Base-by-base conservation (phyloP, 2,888 invertebrate species). In the Acanthosepion esculentum region DNA sequence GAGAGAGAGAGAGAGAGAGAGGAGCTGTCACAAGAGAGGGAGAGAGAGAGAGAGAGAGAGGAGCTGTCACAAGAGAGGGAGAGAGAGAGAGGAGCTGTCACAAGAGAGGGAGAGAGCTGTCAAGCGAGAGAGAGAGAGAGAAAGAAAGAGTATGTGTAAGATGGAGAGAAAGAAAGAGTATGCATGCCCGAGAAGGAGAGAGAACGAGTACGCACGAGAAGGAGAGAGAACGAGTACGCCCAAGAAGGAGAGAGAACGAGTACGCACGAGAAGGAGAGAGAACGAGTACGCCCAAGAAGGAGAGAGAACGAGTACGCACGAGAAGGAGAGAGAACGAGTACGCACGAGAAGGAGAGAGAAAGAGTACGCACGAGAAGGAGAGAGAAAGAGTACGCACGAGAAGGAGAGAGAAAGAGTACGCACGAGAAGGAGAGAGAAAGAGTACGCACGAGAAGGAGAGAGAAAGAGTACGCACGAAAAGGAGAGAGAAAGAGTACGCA, bases 21-120 rank as follows among this genome's bases (percentile, higher is more conserved):
- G n/a, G n/a, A 10, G 12, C 0, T 4, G n/a, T 8, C 1, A 7
- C 8, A 7, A n/a, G n/a, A 15, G 15, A n/a, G n/a, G 18, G 12
- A n/a, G n/a, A 78, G 78, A 78, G 12, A 78, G 33, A n/a, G n/a
- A n/a, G n/a, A n/a, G n/a, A n/a, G n/a, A n/a, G n/a, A n/a, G n/a
- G n/a, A 2, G 5, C 1, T 0, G 12, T 10, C 29, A 12, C 6
- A 10, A 59, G 20, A 20, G 59, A 55, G n/a, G n/a, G n/a, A n/a
- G 2, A 12, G 78, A 78, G 0, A n/a, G 78, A 78, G 10, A n/a
- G n/a, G n/a, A n/a, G n/a, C n/a, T n/a, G n/a, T n/a, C n/a, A n/a
- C n/a, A n/a, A n/a, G n/a, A 78, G n/a, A 78, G 29, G 7, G 29
- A n/a, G 10, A 78, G 0, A 78, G 78, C 0, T 4, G n/a, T 8